Conservation (phyloP, 1,140 invertebrate genomes). For the Caerostris extrusa region DNA sequence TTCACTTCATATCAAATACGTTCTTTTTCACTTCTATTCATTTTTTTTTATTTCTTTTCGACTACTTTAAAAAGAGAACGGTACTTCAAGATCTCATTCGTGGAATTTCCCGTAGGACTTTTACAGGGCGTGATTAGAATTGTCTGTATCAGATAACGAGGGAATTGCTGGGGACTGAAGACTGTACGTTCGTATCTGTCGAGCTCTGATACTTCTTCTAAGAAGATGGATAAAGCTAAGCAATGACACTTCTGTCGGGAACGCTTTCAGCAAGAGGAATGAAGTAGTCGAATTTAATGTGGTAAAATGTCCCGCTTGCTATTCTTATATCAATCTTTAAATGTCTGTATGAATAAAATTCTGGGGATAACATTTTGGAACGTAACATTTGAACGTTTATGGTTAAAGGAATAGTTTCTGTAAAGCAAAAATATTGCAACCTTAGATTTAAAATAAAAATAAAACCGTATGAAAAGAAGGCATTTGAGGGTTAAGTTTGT, state of each 20-base stretch:
- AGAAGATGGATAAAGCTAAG: not conserved
- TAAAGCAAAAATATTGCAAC: too few relatives aligned
- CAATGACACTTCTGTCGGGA: not conserved
- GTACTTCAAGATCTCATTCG: not conserved
- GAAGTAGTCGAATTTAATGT: not conserved
- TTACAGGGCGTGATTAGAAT: slow-evolving; percentile 37
- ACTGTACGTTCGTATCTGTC: not conserved
- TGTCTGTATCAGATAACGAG: slow-evolving; percentile 37
- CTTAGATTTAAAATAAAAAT: too few relatives aligned
- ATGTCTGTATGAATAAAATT: slow-evolving; percentile 6
- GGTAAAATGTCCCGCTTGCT: not conserved
- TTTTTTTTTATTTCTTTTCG: not conserved
- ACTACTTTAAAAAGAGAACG: not conserved
- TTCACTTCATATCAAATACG: slow-evolving; percentile 35
- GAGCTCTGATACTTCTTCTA: not conserved
- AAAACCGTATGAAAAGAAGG: too few relatives aligned
- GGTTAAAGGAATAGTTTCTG: too few relatives aligned
- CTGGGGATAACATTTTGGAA: too few relatives aligned
- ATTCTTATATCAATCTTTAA: not conserved
- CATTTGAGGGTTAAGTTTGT: too few relatives aligned
- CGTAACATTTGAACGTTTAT: too few relatives aligned
- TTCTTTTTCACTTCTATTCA: not conserved
- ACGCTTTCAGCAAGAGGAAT: not conserved
- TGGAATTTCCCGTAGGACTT: slow-evolving; percentile 41
- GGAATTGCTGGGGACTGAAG: not conserved